phyloP scores from a whole-genome alignment of 2,888 invertebrate species.

The Eubasilissa splendida region DNA sequence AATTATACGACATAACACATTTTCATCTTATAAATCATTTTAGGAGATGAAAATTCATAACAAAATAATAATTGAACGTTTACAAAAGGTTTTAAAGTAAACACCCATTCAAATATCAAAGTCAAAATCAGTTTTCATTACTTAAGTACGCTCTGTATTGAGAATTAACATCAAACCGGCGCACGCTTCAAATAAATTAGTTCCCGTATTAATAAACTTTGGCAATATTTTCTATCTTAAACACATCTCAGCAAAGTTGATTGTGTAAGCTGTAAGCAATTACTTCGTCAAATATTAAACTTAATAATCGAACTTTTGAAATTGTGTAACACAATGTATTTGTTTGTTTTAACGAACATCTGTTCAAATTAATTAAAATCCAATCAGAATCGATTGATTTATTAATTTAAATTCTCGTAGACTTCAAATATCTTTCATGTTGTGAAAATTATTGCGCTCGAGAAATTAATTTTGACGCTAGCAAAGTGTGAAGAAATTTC shows the following conservation, averaged over 20 bases:
- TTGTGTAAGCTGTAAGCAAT: slow-evolving; percentile 5
- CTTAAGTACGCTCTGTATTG: too few species aligned
- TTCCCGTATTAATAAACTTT: not conserved
- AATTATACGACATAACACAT: too few species aligned
- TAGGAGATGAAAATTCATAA: too few species aligned
- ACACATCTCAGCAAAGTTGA: not conserved
- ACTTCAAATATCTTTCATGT: slow-evolving; percentile 36
- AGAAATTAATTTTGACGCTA: slow-evolving; percentile 22
- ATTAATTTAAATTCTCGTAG: slow-evolving; percentile 39
- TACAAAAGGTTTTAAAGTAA: too few species aligned
- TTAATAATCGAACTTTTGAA: slow-evolving; percentile 11
- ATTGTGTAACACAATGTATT: not conserved
- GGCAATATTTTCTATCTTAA: slow-evolving; percentile 8
- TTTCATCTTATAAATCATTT: too few species aligned
- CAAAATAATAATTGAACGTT: too few species aligned
- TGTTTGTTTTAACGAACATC: slow-evolving; percentile 41
- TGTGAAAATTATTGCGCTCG: slow-evolving; percentile 13
- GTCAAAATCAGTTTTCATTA: too few species aligned
- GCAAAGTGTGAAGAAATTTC: slow-evolving; percentile 31
- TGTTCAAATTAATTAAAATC: slow-evolving; percentile 39
- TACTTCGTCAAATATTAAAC: slow-evolving; percentile 16
- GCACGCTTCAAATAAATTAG: not conserved
- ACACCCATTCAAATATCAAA: too few species aligned
- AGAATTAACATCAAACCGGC: not conserved
- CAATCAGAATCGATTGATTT: slow-evolving; percentile 39